Percentiles rank a stretch among this genome's conserved stretches.
phyloP scores from a whole-genome alignment of 1,140 invertebrate species.

The Daktulosphaira vitifoliae region DNA sequence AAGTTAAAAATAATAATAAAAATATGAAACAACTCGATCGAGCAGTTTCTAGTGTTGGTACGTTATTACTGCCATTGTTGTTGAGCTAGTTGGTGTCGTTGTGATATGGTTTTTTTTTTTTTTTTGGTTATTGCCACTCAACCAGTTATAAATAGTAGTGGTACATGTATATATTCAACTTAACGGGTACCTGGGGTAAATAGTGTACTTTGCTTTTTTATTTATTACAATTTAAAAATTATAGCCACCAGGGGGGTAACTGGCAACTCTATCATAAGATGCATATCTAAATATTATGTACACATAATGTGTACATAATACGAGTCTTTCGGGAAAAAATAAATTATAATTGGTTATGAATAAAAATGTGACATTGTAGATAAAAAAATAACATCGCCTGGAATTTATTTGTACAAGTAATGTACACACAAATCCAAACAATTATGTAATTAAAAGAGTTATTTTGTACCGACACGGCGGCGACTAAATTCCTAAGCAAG shows the following conservation, averaged over 20 bases:
- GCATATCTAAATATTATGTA: not conserved
- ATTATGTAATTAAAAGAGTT: no score
- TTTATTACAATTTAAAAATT: constrained; percentile 12
- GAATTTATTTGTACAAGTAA: no score
- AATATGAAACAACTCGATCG: constrained; percentile 15
- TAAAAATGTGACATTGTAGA: not conserved
- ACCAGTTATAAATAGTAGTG: no score
- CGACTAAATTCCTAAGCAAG: no score
- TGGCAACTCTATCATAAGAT: not conserved
- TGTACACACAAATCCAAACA: no score
- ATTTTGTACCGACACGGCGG: no score
- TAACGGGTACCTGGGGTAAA: no score
- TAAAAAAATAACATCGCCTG: no score
- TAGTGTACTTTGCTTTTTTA: not conserved
- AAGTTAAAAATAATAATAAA: not conserved
- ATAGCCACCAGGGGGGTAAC: not conserved
- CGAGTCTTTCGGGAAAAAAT: no score
- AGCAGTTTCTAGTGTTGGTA: not conserved
- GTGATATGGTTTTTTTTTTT: not conserved
- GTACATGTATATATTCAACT: no score
- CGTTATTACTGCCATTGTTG: constrained; percentile 2
- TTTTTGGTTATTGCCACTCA: no score
- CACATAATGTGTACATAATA: not conserved
- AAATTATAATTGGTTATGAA: not conserved
- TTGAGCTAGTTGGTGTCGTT: no score